Evolutionary conservation across 2,888 invertebrate species (phyloP).

Genomic region (Cylloceria caligata): DNA sequence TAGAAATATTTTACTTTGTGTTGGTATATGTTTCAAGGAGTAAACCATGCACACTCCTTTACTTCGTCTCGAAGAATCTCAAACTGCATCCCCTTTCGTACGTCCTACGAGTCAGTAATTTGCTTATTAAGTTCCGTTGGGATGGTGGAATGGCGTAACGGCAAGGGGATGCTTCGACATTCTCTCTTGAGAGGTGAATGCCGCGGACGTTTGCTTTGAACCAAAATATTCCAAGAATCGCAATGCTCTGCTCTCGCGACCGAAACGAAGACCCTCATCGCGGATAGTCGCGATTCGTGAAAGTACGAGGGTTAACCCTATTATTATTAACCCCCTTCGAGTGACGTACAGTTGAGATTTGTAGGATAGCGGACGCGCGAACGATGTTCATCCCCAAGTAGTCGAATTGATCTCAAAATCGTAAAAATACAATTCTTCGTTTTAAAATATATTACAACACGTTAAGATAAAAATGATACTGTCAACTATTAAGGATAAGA

Average conservation of each 20-base stretch:
- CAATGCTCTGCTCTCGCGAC: slow-evolving; percentile 70
- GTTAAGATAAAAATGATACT: no score
- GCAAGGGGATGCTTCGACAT: slow-evolving; percentile 73
- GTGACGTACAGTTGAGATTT: slow-evolving; percentile 23
- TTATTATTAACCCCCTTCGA: slow-evolving; percentile 1
- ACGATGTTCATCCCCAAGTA: not conserved
- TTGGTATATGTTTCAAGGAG: not conserved
- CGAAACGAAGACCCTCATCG: slow-evolving; percentile 14
- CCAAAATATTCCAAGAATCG: slow-evolving; percentile 82
- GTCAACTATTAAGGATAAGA: no score
- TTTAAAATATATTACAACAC: not conserved
- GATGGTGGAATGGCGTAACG: slow-evolving; percentile 16
- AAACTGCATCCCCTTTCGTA: slow-evolving; percentile 35
- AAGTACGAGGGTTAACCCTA: slow-evolving; percentile 16
- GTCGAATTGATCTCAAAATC: not conserved
- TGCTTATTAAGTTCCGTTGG: slow-evolving; percentile 83
- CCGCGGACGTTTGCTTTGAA: slow-evolving; percentile 83
- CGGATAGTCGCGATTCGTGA: slow-evolving; percentile 27
- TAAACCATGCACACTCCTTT: not conserved
- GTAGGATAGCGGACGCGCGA: slow-evolving; percentile 56
- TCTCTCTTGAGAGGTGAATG: slow-evolving; percentile 79
- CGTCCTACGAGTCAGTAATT: slow-evolving; percentile 78
- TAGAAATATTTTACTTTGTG: not conserved
- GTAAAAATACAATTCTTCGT: not conserved
- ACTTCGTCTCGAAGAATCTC: slow-evolving; percentile 45